Percentiles rank a stretch among this genome's conserved stretches.
phyloP scores from a whole-genome alignment of 2,113 vertebrate species.

The Plestiodon gilberti region DNA sequence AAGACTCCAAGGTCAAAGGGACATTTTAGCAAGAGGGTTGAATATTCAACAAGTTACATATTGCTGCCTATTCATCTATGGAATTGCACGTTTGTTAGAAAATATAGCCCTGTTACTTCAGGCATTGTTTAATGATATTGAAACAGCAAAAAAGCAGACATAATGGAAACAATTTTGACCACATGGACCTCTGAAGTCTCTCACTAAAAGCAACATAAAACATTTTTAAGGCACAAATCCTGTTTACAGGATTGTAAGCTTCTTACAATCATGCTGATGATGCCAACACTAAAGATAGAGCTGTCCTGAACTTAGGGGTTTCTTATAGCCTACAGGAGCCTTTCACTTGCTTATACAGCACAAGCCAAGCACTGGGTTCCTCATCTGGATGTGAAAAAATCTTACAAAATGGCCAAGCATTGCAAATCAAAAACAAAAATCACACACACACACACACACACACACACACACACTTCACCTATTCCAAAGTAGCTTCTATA shows the following conservation, averaged over 20 bases:
- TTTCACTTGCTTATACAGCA: neutral
- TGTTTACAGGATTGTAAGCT: neutral
- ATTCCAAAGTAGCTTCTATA: neutral
- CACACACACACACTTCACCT: neutral
- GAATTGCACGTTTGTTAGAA: neutral
- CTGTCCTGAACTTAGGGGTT: neutral
- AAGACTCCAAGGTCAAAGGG: neutral
- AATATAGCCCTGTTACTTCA: neutral
- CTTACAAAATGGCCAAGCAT: neutral
- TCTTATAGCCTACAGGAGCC: too few species aligned
- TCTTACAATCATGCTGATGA: neutral
- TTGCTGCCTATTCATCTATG: neutral
- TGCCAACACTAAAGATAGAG: neutral
- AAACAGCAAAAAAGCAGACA: neutral
- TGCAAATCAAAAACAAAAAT: neutral
- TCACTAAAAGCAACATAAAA: rapidly evolving
- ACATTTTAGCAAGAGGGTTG: neutral
- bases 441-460: too few species aligned
- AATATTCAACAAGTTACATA: neutral
- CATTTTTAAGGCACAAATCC: neutral
- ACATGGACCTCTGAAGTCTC: neutral
- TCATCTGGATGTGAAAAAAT: too few species aligned
- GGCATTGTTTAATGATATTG: too few species aligned
- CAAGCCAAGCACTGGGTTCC: neutral
- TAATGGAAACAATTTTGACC: neutral